Evolutionary conservation across 2,888 invertebrate species (phyloP), one percentile per base, ranked within the genome.

Genomic region (Drosophila sordidula): DNA sequence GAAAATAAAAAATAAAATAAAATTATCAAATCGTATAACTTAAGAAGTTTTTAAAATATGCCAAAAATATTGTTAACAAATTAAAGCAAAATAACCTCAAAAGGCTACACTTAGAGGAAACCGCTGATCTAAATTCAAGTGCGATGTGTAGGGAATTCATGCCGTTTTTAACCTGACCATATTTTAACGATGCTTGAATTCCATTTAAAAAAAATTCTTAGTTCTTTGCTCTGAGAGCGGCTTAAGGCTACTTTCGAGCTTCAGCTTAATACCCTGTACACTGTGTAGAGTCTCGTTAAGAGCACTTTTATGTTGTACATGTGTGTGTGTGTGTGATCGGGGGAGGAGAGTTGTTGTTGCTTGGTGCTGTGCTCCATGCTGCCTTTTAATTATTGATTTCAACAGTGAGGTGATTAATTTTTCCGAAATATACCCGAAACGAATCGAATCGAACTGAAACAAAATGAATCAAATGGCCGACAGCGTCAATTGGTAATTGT

Each of bases 321-420:
- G 52, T 22, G 34, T 46, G 39, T 47, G 26, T 36, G 65, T 22
- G 34, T n/a, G 38, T n/a, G n/a, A n/a, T n/a, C n/a, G 14, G 32
- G 6, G 26, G 25, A 25, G 25, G 5, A 6, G 25, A 25, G 6
- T 26, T 22, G 22, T 22, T 22, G 22, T 22, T 22, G 22, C 3
- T 22, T 25, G 38, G 45, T 59, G 16, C 0, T 8, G n/a, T 25
- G 49, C 14, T 56, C 42, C 38, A 54, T 39, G 42, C 62, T 73
- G 74, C 63, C 70, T 55, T 81, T 85, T 80, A 85, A 87, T 86
- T 84, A 87, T 82, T 77, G 82, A 87, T 78, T 75, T 70, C 66
- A 78, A 66, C 65, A 70, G 61, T 71, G 79, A 80, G 83, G 72
- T 80, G 89, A 87, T 89, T 90, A 90, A 87, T 82, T 86, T 79